Conservation (phyloP, 2,113 vertebrate genomes). For the Apaloderma vittatum region DNA sequence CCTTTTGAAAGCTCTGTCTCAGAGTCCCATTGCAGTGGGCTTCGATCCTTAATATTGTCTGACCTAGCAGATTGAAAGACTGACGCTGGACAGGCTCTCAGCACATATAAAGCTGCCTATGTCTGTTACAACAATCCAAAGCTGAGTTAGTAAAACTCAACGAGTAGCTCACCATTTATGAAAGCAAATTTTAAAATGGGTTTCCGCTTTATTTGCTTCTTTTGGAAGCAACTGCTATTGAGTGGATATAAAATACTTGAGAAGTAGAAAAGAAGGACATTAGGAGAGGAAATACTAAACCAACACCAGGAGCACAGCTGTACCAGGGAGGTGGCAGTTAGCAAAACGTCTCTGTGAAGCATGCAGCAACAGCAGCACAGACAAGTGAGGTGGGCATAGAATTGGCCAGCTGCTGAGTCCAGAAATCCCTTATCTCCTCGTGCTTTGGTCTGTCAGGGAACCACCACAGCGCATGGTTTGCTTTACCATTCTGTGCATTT, state of each 20-base stretch:
- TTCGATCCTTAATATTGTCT: not conserved
- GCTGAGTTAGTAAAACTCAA: not conserved
- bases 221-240: not conserved
- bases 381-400: not conserved
- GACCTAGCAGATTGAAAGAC: not conserved
- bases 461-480: not conserved
- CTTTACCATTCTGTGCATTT: not conserved
- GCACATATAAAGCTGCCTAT: not conserved
- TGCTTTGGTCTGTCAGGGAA: not conserved
- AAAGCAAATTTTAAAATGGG: not conserved
- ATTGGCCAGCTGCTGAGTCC: fast-evolving
- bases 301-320: not conserved
- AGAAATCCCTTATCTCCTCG: not conserved
- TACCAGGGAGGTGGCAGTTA: not conserved
- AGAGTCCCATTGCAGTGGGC: fast-evolving
- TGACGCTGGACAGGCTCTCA: not conserved
- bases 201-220: no score
- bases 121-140: not conserved
- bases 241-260: not conserved
- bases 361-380: not conserved
- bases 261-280: not conserved
- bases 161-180: not conserved
- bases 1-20: not conserved
- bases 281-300: not conserved
- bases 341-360: not conserved